phyloP scores from a whole-genome alignment of 2,113 vertebrate species.

The Leptocoma aspasia region DNA sequence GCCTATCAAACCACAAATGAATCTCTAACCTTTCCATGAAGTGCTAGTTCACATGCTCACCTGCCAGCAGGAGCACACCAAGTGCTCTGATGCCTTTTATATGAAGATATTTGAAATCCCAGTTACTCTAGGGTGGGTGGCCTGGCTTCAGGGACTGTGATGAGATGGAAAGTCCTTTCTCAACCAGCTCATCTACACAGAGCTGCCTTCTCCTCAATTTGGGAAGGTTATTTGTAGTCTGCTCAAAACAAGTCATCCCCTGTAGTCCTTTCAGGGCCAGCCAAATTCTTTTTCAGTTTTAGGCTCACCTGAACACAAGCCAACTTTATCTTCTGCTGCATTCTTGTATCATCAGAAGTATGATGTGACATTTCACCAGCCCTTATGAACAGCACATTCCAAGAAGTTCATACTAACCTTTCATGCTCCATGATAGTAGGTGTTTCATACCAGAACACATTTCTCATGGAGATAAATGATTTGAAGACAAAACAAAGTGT shows the following conservation, averaged over 20 bases:
- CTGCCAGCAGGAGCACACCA: not conserved
- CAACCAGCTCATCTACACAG: not conserved
- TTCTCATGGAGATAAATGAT: not conserved
- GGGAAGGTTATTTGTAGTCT: not conserved
- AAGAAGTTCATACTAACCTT: not conserved
- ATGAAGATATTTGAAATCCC: not conserved
- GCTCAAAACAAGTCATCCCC: not conserved
- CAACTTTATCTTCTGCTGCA: conserved; percentile 17
- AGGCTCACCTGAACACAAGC: not conserved
- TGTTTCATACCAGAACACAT: not conserved
- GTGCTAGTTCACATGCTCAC: not conserved
- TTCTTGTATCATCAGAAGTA: not conserved
- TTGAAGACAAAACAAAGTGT: not conserved
- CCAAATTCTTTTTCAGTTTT: not conserved
- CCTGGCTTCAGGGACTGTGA: not conserved
- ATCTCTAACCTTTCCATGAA: not conserved
- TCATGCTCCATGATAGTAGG: not conserved
- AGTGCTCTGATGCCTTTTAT: not conserved
- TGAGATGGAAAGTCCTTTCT: not conserved
- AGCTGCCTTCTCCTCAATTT: not conserved
- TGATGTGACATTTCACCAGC: not conserved
- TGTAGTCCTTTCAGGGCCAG: not conserved
- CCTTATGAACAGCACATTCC: not conserved
- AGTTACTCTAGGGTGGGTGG: not conserved
- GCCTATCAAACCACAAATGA: not conserved